Percentiles rank a stretch among this genome's conserved stretches.
These are phyloP conservation scores for Lysiphlebus fabarum DNA, from an alignment of 1,140 invertebrate species.

Conservation along the genomic window DNA sequence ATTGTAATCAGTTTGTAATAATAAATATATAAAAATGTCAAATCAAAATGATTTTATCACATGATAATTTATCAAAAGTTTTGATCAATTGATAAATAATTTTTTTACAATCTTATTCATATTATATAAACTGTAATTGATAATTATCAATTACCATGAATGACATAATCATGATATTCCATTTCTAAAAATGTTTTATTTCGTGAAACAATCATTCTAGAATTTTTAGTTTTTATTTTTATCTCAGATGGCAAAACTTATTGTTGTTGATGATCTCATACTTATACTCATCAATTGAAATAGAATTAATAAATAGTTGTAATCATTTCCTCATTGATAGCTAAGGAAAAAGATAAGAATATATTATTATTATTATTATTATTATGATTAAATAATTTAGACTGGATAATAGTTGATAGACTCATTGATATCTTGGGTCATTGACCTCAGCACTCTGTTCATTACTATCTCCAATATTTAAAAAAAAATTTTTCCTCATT, in stretches of 20 bases:
- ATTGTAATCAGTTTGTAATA: too few species aligned
- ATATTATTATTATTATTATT: too few species aligned
- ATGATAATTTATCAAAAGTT: too few species aligned
- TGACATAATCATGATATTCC: conserved; percentile 46
- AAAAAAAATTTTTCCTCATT: conserved; percentile 38
- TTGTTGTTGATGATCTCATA: conserved; percentile 33
- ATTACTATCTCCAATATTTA: conserved; percentile 32
- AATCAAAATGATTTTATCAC: too few species aligned
- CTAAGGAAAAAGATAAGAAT: conserved; percentile 16
- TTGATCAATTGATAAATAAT: too few species aligned
- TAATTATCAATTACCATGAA: conserved; percentile 27
- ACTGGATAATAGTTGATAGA: background rate
- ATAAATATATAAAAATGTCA: too few species aligned
- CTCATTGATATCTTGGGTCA: too few species aligned
- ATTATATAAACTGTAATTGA: too few species aligned
- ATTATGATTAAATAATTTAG: background rate
- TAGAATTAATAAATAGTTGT: conserved; percentile 8
- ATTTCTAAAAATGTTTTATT: conserved; percentile 45
- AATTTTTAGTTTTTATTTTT: conserved; percentile 22
- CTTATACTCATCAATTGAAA: conserved; percentile 22
- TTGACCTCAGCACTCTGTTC: conserved; percentile 3
- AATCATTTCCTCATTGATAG: conserved; percentile 23
- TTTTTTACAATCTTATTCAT: too few species aligned
- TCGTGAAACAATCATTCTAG: too few species aligned
- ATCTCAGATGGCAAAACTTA: conserved; percentile 32